These are phyloP conservation scores for Athalia circularis DNA, from an alignment of 2,888 invertebrate species.

Conservation along the genomic window DNA sequence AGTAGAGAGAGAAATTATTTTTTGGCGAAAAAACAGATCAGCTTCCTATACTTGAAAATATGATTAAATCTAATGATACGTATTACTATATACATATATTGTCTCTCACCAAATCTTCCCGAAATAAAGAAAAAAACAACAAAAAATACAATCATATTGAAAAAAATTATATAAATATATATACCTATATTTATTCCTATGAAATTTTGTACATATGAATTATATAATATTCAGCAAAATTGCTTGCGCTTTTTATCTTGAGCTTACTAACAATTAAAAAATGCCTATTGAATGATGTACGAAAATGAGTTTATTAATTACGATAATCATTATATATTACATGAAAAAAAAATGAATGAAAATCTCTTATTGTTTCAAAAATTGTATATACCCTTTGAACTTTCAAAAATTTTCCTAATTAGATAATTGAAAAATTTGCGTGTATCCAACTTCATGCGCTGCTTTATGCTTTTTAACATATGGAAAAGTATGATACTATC, in stretches of 20 bases:
- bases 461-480: conserved; percentile 14
- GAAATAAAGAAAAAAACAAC: conserved; percentile 9
- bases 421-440: conserved; percentile 13
- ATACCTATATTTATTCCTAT: not conserved
- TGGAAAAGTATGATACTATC: conserved; percentile 9
- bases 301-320: conserved; percentile 27
- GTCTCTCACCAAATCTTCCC: conserved; percentile 27
- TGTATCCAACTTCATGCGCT: conserved; percentile 19
- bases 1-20: not conserved
- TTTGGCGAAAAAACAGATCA: not conserved
- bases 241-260: conserved; percentile 52
- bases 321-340: conserved; percentile 1
- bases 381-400: conserved; percentile 30
- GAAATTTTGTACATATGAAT: conserved; percentile 30
- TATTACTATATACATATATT: not conserved
- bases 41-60: not conserved
- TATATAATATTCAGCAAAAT: conserved; percentile 6
- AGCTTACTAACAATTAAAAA: conserved; percentile 55
- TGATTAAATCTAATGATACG: too few relatives aligned
- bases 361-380: conserved; percentile 19
- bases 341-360: conserved; percentile 7
- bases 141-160: not conserved
- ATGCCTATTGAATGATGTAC: conserved; percentile 6
- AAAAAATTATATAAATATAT: conserved; percentile 3
- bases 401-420: conserved; percentile 17